Base-by-base conservation (phyloP, 2,113 vertebrate species). In the Tragelaphus buxtoni region DNA sequence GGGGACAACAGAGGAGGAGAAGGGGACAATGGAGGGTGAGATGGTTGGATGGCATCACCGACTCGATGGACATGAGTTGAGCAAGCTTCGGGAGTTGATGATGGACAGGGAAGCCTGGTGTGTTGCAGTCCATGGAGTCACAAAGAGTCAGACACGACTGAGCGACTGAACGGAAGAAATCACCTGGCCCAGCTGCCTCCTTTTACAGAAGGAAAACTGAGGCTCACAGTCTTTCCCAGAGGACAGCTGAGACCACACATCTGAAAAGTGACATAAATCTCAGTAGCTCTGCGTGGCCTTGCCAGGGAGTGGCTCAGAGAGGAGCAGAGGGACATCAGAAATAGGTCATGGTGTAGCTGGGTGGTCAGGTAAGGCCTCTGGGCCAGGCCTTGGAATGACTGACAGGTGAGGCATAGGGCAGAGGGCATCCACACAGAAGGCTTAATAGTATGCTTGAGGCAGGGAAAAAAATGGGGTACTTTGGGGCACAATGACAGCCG, bases 41-140 rank as follows among this genome's bases (percentile, higher is more conserved):
- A 20, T 18, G 63, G 32, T 32, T 11, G 63, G 18, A 69, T 35
- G 63, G n/a, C 63, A 69, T 69, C n/a, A 39, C 65, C 0, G 2
- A 39, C 18, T 69, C 17, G 0, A 11, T 22, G n/a, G 65, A 22
- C 65, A 39, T 69, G 65, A 39, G n/a, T 69, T 69, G 65, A 69
- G n/a, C n/a, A 69, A 39, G 65, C n/a, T 69, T 9, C 18, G 1
- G 65, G 65, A 39, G 65, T 11, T 69, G 65, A n/a, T 69, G n/a
- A 69, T 69, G 65, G 65, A 39, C n/a, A 39, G n/a, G 18, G 65
- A 22, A 22, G 65, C 18, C n/a, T 39, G 65, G 65, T 18, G 2
- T 22, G n/a, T n/a, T 39, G 18, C 2, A 11, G n/a, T 69, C 18
- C 18, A 69, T 22, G n/a, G 65, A 0, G 18, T 11, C 1, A 0